Evolutionary conservation across 2,113 vertebrate genomes (phyloP).

Genomic region (Phaetusa simplex): DNA sequence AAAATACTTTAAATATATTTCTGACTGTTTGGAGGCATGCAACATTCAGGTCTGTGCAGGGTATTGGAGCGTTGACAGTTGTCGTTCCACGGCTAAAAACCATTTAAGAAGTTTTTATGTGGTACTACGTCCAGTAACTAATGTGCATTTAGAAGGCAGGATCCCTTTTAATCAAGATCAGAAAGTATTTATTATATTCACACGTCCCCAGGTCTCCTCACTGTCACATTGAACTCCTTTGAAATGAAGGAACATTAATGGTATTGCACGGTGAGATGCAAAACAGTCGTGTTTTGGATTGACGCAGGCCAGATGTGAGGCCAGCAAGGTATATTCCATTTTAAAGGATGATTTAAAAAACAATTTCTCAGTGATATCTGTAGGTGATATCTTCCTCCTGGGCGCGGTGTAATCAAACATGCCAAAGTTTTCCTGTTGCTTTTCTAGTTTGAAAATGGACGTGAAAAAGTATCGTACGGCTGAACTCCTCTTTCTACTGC

Average conservation of each 20-base stretch:
- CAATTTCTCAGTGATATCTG: background rate
- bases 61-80: background rate
- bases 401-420: background rate
- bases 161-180: background rate
- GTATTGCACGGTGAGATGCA: background rate
- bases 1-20: background rate
- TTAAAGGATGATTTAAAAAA: background rate
- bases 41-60: no score
- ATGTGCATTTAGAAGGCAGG: background rate
- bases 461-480: background rate
- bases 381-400: background rate
- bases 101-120: background rate
- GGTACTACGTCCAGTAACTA: background rate
- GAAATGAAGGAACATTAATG: background rate
- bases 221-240: no score
- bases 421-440: background rate
- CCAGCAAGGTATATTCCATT: background rate
- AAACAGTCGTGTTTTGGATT: background rate
- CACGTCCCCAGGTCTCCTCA: background rate
- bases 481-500: constrained; percentile 1
- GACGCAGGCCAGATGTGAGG: background rate
- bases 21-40: background rate
- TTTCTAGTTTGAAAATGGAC: background rate
- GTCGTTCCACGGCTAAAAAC: background rate
- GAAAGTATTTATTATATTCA: background rate